Percentiles rank a stretch among this genome's conserved stretches.
These are phyloP conservation scores for Syrista parreyssii DNA, from an alignment of 2,888 invertebrate species.

Conservation along the genomic window DNA sequence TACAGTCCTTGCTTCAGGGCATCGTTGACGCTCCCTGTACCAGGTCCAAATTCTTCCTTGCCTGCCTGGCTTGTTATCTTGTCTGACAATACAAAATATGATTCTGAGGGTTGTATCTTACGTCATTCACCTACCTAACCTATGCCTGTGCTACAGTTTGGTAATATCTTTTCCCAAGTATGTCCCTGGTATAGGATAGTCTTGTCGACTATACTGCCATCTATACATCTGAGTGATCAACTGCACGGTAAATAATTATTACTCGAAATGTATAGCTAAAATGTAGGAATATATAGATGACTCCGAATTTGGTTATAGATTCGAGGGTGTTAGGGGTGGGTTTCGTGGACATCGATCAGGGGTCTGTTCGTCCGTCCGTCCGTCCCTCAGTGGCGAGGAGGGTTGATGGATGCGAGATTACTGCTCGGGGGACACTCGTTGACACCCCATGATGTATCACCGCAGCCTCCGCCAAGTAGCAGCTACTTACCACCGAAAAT, in stretches of 20 bases:
- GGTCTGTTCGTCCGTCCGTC: conserved; percentile 40
- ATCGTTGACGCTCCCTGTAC: too few relatives aligned
- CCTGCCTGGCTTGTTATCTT: too few relatives aligned
- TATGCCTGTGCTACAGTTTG: too few relatives aligned
- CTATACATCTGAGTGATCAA: background rate
- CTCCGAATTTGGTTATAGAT: background rate
- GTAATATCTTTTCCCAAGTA: too few relatives aligned
- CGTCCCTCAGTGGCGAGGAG: conserved; percentile 37
- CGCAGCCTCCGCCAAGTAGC: conserved; percentile 30
- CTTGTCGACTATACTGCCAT: background rate
- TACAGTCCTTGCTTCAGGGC: too few relatives aligned
- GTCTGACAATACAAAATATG: too few relatives aligned
- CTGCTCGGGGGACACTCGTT: conserved; percentile 54
- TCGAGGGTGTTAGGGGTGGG: conserved; percentile 6
- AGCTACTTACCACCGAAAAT: conserved; percentile 42
- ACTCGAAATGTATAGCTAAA: background rate
- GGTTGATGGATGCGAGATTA: conserved; percentile 65
- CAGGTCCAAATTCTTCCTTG: too few relatives aligned
- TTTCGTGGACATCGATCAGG: conserved; percentile 58
- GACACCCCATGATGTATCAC: conserved; percentile 56
- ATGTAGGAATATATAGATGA: background rate
- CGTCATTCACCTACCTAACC: too few relatives aligned
- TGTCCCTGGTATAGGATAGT: too few relatives aligned
- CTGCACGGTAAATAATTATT: background rate
- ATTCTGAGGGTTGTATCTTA: too few relatives aligned